These are phyloP conservation scores for Nephrotoma guestfalica DNA, from an alignment of 2,888 invertebrate species.

Conservation along the genomic window DNA sequence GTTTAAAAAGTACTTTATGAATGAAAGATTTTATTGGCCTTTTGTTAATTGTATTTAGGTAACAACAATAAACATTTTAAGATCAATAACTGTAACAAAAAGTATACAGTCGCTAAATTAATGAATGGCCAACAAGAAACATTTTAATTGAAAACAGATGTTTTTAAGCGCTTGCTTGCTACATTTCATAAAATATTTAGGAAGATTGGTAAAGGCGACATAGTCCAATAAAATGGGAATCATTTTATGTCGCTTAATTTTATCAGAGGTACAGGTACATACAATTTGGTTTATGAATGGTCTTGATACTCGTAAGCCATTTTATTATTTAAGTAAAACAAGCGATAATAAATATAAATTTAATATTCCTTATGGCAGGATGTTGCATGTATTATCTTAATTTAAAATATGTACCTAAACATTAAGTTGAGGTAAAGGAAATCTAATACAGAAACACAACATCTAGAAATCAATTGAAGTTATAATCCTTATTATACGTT, in stretches of 20 bases:
- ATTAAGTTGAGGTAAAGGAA: neutral
- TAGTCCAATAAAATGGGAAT: neutral
- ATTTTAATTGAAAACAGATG: neutral
- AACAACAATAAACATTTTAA: neutral
- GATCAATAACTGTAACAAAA: neutral
- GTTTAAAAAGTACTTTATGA: neutral
- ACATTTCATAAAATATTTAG: neutral
- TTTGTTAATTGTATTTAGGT: neutral
- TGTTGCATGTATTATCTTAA: neutral
- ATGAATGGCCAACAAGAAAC: neutral
- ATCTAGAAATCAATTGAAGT: neutral
- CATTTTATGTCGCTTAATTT: neutral
- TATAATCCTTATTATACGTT: neutral
- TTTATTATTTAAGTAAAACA: neutral
- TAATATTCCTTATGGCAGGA: neutral
- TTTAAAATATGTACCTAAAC: neutral
- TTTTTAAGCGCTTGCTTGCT: neutral
- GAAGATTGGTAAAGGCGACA: neutral
- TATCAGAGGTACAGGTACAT: neutral
- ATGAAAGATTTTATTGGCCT: neutral
- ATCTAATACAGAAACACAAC: neutral
- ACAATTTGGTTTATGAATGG: neutral
- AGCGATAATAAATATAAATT: neutral
- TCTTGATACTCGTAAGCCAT: neutral
- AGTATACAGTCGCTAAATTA: neutral